phyloP scores from a whole-genome alignment of 2,113 vertebrate species.

The Dissostichus mawsoni region DNA sequence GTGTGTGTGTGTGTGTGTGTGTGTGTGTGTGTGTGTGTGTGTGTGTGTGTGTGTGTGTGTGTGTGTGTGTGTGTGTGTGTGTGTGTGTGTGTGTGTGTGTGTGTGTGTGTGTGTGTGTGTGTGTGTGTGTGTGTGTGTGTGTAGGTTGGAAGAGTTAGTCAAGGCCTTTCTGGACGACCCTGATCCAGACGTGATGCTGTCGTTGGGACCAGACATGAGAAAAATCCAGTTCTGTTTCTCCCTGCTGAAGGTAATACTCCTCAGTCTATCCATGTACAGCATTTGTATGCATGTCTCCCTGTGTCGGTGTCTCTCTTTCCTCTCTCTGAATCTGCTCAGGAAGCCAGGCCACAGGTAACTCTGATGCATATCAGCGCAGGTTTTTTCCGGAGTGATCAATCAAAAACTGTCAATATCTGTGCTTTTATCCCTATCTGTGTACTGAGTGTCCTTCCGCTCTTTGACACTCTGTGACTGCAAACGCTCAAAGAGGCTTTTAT shows the following conservation, averaged over 20 bases:
- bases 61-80: slow-evolving; percentile 75
- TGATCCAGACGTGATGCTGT: slow-evolving; percentile 86
- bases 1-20: slow-evolving; percentile 76
- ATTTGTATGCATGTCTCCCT: background rate
- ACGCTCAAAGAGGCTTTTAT: no score
- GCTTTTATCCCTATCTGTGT: no score
- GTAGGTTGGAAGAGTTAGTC: slow-evolving; percentile 87
- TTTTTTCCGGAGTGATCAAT: no score
- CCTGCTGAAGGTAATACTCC: slow-evolving; percentile 88
- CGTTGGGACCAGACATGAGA: slow-evolving; percentile 92
- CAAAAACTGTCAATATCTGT: no score
- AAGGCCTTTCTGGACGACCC: slow-evolving; percentile 87
- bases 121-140: slow-evolving; percentile 75
- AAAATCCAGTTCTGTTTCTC: slow-evolving; percentile 92
- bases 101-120: slow-evolving; percentile 44
- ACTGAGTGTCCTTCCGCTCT: no score
- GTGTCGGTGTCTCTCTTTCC: background rate
- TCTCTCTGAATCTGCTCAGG: no score
- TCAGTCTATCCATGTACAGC: background rate
- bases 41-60: slow-evolving; percentile 70
- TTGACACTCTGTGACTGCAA: no score
- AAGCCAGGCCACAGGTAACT: no score
- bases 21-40: slow-evolving; percentile 76
- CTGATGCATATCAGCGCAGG: no score
- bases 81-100: slow-evolving; percentile 71